Evolutionary conservation across 2,113 vertebrate species (phyloP).

Genomic region (Hydrolagus affinis): DNA sequence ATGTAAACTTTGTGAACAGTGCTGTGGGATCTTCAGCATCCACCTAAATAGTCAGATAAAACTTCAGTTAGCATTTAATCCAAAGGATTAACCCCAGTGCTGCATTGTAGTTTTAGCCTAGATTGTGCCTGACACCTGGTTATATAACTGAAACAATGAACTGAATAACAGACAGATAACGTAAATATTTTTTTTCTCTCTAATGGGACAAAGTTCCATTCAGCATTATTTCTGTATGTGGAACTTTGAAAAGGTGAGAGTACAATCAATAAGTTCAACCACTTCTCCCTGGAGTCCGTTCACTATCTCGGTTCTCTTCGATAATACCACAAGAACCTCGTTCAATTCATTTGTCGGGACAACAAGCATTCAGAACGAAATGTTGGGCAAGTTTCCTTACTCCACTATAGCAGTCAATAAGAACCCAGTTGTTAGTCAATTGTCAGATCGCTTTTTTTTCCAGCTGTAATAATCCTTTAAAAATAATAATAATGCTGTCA

Average conservation of each 20-base stretch:
- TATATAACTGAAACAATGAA: constrained; percentile 44
- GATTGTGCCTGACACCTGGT: too few relatives aligned
- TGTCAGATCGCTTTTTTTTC: too few relatives aligned
- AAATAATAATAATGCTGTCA: too few relatives aligned
- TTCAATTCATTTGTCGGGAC: neutral
- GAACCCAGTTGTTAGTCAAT: too few relatives aligned
- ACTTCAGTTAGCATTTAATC: too few relatives aligned
- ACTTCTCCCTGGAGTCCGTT: neutral
- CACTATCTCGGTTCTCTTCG: neutral
- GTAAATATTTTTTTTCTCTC: too few relatives aligned
- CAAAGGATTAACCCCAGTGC: too few relatives aligned
- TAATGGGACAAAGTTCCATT: neutral
- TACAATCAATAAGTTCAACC: neutral
- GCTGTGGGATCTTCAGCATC: neutral
- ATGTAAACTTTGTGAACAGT: too few relatives aligned
- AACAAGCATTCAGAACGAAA: neutral
- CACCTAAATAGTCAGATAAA: constrained; percentile 34
- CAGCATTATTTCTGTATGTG: neutral
- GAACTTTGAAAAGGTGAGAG: neutral
- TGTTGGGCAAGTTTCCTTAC: too few relatives aligned
- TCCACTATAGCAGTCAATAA: too few relatives aligned
- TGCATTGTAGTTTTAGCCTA: too few relatives aligned
- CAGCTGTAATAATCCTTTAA: too few relatives aligned
- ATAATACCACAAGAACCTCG: neutral
- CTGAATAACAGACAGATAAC: constrained; percentile 46